Base-by-base conservation (phyloP, 1,140 invertebrate genomes). In the Harlomillsia oculata region DNA sequence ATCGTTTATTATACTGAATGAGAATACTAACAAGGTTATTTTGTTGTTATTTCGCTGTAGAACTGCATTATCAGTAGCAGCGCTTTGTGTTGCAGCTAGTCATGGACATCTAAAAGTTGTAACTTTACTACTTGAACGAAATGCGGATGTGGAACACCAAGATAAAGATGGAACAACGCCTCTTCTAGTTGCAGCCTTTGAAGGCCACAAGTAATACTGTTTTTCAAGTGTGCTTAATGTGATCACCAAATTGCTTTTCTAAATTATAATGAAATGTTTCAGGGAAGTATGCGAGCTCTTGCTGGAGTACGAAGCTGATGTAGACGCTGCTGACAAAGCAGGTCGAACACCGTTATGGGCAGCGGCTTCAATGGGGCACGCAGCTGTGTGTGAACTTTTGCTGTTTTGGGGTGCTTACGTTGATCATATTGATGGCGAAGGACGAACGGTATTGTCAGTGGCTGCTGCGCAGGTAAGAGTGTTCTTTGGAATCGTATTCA, bases 141-240 rank as follows among this genome's bases (percentile, higher is more conserved):
- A 85, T n/a, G 91, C 90, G 0, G 81, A 81, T 46, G 89, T 93
- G 1, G 83, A 90, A 71, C 85, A 89, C 57, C 82, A 88, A 60
- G 92, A 95, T 69, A 84, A 89, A 49, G 91, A 96, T 68, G 86
- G 87, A 0, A 92, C 93, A 77, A 94, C 92, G 3, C 89, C 92
- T 2, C 72, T 97, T 9, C 74, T 96, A 39, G 90, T 97, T 1
- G 92, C 92, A 8, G 88, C 91, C 1, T 95, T 96, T 67, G 91
- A 97, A 72, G 91, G 91, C 2, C 87, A 93, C 68, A 81, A 80
- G 80, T 82, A 67, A 74, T 66, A n/a, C n/a, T 57, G n/a, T n/a
- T 14, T 21, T 14, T 39, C 25, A 32, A 23, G 66, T 69, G 45
- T 67, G 64, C 26, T 71, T 72, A n/a, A 68, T 73, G 13, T 68